Evolutionary conservation across 2,113 vertebrate species (phyloP).

Genomic region (Onychostruthus taczanowskii): DNA sequence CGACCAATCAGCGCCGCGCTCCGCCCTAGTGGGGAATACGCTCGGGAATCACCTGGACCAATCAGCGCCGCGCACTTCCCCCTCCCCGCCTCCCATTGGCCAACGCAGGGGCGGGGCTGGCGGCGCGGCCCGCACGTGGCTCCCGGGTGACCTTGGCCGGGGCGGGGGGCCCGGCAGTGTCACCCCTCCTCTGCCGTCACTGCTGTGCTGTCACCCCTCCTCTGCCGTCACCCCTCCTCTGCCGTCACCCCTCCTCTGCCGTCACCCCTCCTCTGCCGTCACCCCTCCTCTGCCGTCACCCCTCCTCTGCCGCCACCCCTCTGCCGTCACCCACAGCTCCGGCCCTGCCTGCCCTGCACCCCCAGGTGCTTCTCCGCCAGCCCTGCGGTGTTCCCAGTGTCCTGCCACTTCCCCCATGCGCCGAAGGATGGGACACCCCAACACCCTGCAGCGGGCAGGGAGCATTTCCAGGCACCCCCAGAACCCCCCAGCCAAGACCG

Average conservation of each 20-base stretch:
- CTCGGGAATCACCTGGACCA: accelerated
- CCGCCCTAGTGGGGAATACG: neutral
- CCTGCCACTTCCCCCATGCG: accelerated
- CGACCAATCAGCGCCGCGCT: neutral
- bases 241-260: neutral
- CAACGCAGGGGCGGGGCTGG: neutral
- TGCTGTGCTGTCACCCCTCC: neutral
- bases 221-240: neutral
- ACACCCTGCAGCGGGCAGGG: accelerated
- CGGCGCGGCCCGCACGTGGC: neutral
- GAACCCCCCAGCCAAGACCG: accelerated
- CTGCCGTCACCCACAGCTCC: neutral
- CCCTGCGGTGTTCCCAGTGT: neutral
- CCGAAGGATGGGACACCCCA: accelerated
- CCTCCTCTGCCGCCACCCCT: neutral
- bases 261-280: neutral
- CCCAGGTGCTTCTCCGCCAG: neutral
- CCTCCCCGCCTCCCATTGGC: neutral
- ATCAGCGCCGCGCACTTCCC: neutral
- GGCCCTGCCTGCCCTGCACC: neutral
- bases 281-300: neutral
- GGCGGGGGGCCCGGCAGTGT: too few relatives aligned
- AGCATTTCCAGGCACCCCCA: neutral
- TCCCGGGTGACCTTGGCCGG: neutral
- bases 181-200: neutral